phyloP scores from a whole-genome alignment of 2,797 vertebrate genomes.

The Carcharodon carcharias region DNA sequence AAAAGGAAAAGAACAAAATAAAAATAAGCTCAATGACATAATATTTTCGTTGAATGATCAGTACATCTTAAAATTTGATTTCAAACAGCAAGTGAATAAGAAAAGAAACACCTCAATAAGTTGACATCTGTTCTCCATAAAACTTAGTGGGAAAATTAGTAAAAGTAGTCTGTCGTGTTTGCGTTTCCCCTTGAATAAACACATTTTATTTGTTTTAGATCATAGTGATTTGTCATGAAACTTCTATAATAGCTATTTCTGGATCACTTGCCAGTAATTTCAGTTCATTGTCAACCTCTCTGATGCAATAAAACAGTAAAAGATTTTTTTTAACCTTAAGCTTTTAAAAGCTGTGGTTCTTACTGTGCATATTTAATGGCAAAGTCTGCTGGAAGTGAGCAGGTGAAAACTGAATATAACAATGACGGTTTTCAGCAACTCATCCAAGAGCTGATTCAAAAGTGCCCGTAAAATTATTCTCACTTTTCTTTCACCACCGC shows the following conservation, averaged over 20 bases:
- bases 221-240: not conserved
- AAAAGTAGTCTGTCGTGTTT: not conserved
- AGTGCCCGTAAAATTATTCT: not conserved
- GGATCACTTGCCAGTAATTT: not conserved
- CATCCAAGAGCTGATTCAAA: not conserved
- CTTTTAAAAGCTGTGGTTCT: not conserved
- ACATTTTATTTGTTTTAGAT: not conserved
- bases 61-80: not conserved
- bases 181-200: not conserved
- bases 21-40: not conserved
- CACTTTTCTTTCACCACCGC: not conserved
- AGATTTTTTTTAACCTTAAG: not conserved
- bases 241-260: not conserved
- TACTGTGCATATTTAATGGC: not conserved
- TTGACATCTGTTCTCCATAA: not conserved
- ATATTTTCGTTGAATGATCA: not conserved
- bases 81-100: not conserved
- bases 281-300: not conserved
- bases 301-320: too few species aligned
- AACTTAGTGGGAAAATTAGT: not conserved
- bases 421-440: not conserved
- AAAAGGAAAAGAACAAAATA: not conserved
- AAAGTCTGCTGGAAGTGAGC: not conserved
- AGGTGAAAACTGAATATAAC: not conserved
- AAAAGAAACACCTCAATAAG: not conserved